Conservation (phyloP, 2,888 invertebrate genomes). For the Diadegma fenestrale region DNA sequence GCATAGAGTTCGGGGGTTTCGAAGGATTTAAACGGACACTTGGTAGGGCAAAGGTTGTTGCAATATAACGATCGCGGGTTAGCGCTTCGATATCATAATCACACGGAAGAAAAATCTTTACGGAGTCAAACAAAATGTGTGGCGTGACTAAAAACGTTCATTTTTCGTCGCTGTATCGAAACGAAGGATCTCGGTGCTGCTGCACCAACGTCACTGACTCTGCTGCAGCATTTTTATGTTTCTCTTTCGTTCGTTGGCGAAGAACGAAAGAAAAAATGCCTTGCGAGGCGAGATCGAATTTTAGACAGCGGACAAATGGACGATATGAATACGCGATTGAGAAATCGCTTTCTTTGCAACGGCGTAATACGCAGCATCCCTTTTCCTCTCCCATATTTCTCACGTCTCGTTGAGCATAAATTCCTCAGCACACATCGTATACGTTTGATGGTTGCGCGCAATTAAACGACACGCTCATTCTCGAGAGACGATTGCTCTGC, state of each 20-base stretch:
- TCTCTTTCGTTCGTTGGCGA: neutral
- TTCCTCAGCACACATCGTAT: conserved; percentile 40
- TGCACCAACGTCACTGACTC: neutral
- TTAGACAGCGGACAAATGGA: conserved; percentile 35
- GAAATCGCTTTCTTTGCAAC: conserved; percentile 44
- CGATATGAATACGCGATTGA: conserved; percentile 31
- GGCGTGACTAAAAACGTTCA: neutral
- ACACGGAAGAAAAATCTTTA: neutral
- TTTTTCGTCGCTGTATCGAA: neutral
- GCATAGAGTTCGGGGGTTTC: neutral
- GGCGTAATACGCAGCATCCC: conserved; percentile 19
- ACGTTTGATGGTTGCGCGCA: conserved; percentile 53
- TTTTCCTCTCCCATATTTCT: conserved; percentile 36
- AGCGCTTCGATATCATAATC: neutral
- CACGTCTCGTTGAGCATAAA: conserved; percentile 63
- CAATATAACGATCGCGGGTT: no score
- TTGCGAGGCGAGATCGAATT: conserved; percentile 24
- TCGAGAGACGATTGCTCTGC: conserved; percentile 32
- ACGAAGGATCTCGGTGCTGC: neutral
- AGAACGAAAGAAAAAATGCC: neutral
- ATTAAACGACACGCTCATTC: conserved; percentile 66
- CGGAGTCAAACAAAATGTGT: neutral
- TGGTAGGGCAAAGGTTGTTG: neutral
- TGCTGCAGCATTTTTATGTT: neutral
- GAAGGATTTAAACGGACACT: conserved; percentile 1